Conservation (phyloP, 2,888 invertebrate species). For the Furcula furcula region DNA sequence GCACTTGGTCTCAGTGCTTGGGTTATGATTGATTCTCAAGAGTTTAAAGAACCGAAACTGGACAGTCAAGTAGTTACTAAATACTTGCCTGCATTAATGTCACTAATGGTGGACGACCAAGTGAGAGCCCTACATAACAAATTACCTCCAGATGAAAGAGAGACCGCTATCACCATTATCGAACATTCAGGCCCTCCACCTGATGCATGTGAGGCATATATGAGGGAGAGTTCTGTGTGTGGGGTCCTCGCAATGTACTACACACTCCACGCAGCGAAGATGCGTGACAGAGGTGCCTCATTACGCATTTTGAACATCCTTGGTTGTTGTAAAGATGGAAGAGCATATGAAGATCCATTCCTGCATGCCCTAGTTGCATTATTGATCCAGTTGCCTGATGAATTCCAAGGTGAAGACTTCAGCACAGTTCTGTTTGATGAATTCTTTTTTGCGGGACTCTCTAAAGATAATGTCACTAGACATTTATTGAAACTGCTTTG, state of each 20-base stretch:
- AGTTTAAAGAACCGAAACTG: constrained; percentile 97
- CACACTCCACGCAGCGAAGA: constrained; percentile 92
- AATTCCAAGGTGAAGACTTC: constrained; percentile 96
- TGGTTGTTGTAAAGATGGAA: constrained; percentile 94
- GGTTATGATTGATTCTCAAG: constrained; percentile 98
- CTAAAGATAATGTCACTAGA: constrained; percentile 94
- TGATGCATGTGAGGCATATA: constrained; percentile 95
- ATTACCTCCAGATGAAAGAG: constrained; percentile 95
- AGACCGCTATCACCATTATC: constrained; percentile 95
- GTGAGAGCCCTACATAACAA: constrained; percentile 91
- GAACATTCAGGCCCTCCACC: constrained; percentile 97
- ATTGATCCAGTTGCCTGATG: constrained; percentile 94
- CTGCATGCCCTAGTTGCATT: constrained; percentile 94
- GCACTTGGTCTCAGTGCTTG: constrained; percentile 96
- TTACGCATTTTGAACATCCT: constrained; percentile 94
- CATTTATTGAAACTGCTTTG: constrained; percentile 95
- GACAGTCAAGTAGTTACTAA: constrained; percentile 97
- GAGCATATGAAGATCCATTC: constrained; percentile 97
- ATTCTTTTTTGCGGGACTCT: constrained; percentile 94
- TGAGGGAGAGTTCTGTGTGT: constrained; percentile 94
- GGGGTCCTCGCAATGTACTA: constrained; percentile 98
- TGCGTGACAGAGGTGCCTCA: constrained; percentile 90
- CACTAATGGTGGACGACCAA: constrained; percentile 94
- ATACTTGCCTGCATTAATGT: constrained; percentile 96
- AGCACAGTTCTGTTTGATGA: constrained; percentile 98